phyloP scores from a whole-genome alignment of 1,140 invertebrate genomes.

The Eupristina koningsbergeri region DNA sequence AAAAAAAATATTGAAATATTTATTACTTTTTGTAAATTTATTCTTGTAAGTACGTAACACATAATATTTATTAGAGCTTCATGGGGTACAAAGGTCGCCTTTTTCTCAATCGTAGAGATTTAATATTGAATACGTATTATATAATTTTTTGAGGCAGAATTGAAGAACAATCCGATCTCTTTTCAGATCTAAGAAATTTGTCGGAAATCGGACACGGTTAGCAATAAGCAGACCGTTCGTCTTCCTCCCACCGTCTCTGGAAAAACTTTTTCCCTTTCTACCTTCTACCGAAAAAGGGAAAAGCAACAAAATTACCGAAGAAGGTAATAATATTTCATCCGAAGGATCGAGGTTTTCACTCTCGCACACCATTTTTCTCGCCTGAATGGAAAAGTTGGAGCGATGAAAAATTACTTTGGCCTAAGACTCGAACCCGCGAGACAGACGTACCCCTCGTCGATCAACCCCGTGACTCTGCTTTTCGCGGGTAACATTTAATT shows the following conservation, averaged over 20 bases:
- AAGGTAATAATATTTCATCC: not conserved
- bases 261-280: not conserved
- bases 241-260: not conserved
- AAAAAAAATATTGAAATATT: too few species aligned
- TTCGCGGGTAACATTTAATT: slow-evolving; percentile 14
- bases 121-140: not conserved
- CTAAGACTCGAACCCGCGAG: too few species aligned
- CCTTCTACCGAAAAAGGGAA: not conserved
- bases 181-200: not conserved
- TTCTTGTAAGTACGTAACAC: too few species aligned
- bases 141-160: not conserved
- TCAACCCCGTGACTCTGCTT: slow-evolving; percentile 11
- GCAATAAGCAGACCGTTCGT: not conserved
- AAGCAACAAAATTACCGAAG: not conserved
- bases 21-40: too few species aligned
- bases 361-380: not conserved
- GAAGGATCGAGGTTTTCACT: not conserved
- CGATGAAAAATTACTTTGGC: slow-evolving; percentile 12
- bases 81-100: not conserved
- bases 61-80: not conserved
- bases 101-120: not conserved
- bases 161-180: not conserved
- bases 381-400: not conserved
- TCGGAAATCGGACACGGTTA: not conserved
- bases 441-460: not conserved